These are phyloP conservation scores for Drosophila trapezifrons DNA, from an alignment of 1,140 invertebrate species.

Conservation along the genomic window DNA sequence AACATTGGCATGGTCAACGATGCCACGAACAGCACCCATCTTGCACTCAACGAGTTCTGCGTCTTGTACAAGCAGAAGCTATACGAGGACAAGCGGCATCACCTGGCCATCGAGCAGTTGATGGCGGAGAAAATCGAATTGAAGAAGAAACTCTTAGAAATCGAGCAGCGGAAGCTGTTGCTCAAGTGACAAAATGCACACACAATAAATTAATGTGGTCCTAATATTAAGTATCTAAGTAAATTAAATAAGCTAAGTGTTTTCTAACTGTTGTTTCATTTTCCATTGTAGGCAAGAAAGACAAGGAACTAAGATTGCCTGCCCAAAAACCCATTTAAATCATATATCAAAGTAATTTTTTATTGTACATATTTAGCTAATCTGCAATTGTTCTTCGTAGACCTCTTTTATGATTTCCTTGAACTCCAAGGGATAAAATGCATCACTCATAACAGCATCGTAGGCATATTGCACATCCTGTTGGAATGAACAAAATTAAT, in stretches of 20 bases:
- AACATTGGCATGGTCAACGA: constrained; percentile 43
- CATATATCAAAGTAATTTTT: constrained; percentile 1
- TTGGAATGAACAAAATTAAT: not conserved
- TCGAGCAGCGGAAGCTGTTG: constrained; percentile 61
- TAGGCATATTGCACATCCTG: constrained; percentile 35
- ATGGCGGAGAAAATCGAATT: constrained; percentile 68
- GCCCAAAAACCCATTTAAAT: not conserved
- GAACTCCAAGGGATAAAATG: constrained; percentile 36
- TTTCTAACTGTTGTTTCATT: constrained; percentile 13
- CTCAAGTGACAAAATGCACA: constrained; percentile 37
- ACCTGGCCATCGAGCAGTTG: constrained; percentile 57
- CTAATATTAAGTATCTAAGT: constrained; percentile 3
- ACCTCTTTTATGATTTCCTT: constrained; percentile 39
- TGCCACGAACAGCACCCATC: constrained; percentile 34
- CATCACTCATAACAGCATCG: constrained; percentile 45
- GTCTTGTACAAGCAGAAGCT: constrained; percentile 64
- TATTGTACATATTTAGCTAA: constrained; percentile 19
- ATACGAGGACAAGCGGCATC: constrained; percentile 60
- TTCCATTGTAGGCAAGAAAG: not conserved
- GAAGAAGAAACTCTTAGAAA: constrained; percentile 66
- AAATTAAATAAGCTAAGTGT: constrained; percentile 13
- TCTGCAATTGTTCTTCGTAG: constrained; percentile 32
- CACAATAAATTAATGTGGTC: not conserved
- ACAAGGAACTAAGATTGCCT: not conserved
- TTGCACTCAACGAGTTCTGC: constrained; percentile 61